These are phyloP conservation scores for Sardina pilchardus DNA, from an alignment of 2,113 vertebrate species.

Conservation along the genomic window DNA sequence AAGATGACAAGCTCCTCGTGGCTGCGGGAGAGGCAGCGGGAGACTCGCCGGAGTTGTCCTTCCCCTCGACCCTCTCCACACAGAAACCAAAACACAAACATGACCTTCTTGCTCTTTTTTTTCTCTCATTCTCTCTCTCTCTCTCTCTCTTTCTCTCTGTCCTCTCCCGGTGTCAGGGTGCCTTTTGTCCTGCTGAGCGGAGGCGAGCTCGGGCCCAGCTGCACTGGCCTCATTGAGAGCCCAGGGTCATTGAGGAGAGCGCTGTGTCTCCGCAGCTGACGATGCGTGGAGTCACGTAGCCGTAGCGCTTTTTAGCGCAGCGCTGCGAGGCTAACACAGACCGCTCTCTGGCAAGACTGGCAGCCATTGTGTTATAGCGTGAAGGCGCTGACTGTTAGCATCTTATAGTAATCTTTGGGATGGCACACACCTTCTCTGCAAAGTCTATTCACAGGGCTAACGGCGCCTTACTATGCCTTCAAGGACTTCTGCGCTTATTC, in stretches of 20 bases:
- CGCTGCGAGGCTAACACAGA: background rate
- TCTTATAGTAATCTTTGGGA: conserved; percentile 1
- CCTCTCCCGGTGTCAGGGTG: background rate
- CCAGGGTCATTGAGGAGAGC: background rate
- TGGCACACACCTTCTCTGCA: background rate
- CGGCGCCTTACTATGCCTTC: background rate
- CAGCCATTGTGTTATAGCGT: background rate
- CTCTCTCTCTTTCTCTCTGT: conserved; percentile 1
- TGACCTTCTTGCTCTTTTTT: background rate
- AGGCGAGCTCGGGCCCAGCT: background rate
- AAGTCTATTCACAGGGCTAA: background rate
- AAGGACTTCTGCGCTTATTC: background rate
- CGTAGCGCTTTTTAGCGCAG: background rate
- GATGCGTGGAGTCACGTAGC: background rate
- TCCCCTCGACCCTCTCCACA: background rate
- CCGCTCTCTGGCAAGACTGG: background rate
- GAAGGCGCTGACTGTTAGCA: background rate
- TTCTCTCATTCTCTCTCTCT: background rate
- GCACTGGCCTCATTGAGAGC: background rate
- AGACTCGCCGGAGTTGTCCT: background rate
- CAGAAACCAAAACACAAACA: background rate
- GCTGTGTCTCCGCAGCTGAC: background rate
- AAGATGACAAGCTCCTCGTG: background rate
- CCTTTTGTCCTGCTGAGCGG: background rate
- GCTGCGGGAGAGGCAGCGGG: background rate